Conservation (phyloP, 2,113 vertebrate genomes). For the Cephalopholis sonnerati region DNA sequence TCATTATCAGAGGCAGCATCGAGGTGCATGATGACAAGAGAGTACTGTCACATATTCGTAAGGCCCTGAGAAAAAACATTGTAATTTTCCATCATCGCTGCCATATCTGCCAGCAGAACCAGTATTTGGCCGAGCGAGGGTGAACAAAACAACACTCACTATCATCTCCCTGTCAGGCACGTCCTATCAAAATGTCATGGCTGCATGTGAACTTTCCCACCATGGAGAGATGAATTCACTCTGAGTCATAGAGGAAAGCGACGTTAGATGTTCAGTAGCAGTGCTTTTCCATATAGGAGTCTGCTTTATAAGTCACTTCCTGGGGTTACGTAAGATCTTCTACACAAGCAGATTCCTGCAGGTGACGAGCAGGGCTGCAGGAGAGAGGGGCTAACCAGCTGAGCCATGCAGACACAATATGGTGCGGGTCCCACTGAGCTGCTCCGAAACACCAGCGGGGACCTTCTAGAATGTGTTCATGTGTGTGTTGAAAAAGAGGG, state of each 20-base stretch:
- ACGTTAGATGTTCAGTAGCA: constrained; percentile 16
- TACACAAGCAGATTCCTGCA: constrained; percentile 46
- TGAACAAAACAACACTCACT: constrained; percentile 60
- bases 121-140: constrained; percentile 53
- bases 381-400: constrained; percentile 25
- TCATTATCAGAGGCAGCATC: constrained; percentile 52
- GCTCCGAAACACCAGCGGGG: constrained; percentile 13
- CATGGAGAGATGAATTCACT: constrained; percentile 11
- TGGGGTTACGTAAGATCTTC: constrained; percentile 32
- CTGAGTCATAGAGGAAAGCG: constrained; percentile 22
- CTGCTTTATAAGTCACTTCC: constrained; percentile 14
- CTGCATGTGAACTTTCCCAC: constrained; percentile 69
- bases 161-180: constrained; percentile 57
- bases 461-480: constrained; percentile 14
- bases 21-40: constrained; percentile 40
- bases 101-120: constrained; percentile 56
- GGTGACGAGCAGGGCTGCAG: constrained; percentile 16
- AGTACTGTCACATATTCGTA: constrained; percentile 41
- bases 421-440: background rate
- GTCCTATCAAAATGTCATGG: constrained; percentile 69
- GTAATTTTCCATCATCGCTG: constrained; percentile 57
- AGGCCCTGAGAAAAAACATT: constrained; percentile 40
- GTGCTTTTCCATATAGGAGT: constrained; percentile 12
- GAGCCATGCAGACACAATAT: constrained; percentile 47
- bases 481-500: background rate